Conservation (phyloP, 2,888 invertebrate species). For the Drosophila formosana region DNA sequence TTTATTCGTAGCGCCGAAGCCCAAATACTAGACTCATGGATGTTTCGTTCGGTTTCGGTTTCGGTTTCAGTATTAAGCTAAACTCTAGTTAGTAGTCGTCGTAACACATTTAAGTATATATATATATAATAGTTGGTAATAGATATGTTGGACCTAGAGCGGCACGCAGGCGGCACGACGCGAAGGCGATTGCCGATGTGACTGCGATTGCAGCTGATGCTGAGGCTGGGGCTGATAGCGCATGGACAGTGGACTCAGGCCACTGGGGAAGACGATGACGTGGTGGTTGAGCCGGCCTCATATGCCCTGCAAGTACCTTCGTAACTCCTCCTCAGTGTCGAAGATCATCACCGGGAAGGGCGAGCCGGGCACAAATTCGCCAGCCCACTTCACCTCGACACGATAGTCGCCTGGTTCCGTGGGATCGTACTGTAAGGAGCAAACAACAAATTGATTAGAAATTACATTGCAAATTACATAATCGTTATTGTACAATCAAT, state of each 20-base stretch:
- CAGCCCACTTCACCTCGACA: constrained; percentile 99
- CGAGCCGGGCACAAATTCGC: constrained; percentile 98
- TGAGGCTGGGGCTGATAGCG: constrained; percentile 39
- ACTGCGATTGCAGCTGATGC: constrained; percentile 15
- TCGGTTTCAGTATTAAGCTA: constrained; percentile 25
- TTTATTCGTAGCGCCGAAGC: constrained; percentile 47
- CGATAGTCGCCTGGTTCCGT: constrained; percentile 99
- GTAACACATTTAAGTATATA: constrained; percentile 17
- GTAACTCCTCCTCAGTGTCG: constrained; percentile 98
- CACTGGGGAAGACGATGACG: constrained; percentile 81
- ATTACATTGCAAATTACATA: no score
- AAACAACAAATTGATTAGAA: no score
- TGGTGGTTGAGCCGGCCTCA: constrained; percentile 82
- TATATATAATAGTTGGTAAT: constrained; percentile 10
- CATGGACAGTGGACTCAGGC: constrained; percentile 58
- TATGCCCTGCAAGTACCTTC: constrained; percentile 87
- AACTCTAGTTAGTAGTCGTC: constrained; percentile 42
- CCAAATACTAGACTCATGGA: constrained; percentile 17
- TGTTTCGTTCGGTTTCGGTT: constrained; percentile 35
- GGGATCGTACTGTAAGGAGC: constrained; percentile 92
- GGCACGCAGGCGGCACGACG: constrained; percentile 53
- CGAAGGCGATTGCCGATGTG: constrained; percentile 12
- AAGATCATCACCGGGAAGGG: constrained; percentile 99
- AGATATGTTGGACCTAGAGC: constrained; percentile 37
- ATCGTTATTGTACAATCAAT: no score